Base-by-base conservation (phyloP, 2,113 vertebrate species). In the Pteruthius melanotis region DNA sequence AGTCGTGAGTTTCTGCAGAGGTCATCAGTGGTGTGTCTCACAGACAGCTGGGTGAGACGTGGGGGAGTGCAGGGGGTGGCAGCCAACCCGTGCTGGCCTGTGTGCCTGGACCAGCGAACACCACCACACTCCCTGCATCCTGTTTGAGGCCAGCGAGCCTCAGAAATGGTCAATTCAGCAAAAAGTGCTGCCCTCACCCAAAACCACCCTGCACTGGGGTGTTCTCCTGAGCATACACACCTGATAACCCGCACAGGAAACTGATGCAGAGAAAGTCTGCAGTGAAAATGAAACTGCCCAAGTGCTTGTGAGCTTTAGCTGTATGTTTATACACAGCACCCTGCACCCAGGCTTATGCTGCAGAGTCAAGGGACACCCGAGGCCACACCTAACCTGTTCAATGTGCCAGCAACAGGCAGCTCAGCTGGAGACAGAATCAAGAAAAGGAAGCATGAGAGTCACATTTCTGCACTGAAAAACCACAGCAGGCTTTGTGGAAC, bases 1-100 rank as follows among this genome's bases (percentile, higher is more conserved):
- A 93, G 72, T 53, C 68, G 72, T 83, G 72, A 3, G 16, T 89
- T 89, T 87, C 54, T 70, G 65, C 76, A 86, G 80, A 72, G 72
- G 71, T 83, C 18, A 6, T 42, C 76, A 47, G 50, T 26, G 2
- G 0, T 83, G 72, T 77, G 53, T 72, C 28, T 91, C 42, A 13
- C 74, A 64, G 78, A 35, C 47, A 92, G 64, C 71, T 66, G 71
- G 65, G 53, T 72, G 72, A 72, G 78, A 60, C 0, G 0, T 26
- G 53, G 50, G 42, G 57, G 27, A 14, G 21, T 71, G 52, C 22
- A 69, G 35, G 30, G 30, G 53, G 39, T 18, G 76, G 56, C 39
- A 52, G 40, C 39, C 37, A 53, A 13, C 22, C 28, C 76, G n/a
- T 0, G 0, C 45, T 69, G 50, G 37, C 42, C 83, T 35, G 27